These are phyloP conservation scores for Metellina segmentata DNA, from an alignment of 2,888 invertebrate genomes.

Conservation along the genomic window DNA sequence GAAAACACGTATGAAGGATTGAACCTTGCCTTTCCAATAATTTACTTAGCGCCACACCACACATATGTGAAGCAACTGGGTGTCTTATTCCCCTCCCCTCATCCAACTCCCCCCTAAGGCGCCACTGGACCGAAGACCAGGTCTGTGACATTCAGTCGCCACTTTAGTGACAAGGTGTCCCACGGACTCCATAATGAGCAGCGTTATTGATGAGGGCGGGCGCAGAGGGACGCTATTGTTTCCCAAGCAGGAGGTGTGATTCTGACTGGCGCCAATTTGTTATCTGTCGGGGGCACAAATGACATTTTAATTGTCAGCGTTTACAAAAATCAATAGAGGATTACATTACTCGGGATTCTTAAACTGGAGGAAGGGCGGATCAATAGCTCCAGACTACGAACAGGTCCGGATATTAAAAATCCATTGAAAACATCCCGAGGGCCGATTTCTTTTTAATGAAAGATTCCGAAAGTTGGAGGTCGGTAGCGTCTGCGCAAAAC, in stretches of 20 bases:
- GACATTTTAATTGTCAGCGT: slow-evolving; percentile 32
- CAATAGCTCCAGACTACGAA: slow-evolving; percentile 6
- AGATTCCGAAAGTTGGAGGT: neutral
- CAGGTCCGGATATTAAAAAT: neutral
- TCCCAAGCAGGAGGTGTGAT: slow-evolving; percentile 9
- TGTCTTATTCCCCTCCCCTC: too few species aligned
- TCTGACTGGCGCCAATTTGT: neutral
- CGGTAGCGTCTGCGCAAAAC: neutral
- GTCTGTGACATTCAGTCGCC: too few species aligned
- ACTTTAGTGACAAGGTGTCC: too few species aligned
- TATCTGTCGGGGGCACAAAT: slow-evolving; percentile 11
- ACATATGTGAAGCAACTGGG: too few species aligned
- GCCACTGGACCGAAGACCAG: too few species aligned
- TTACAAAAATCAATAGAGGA: slow-evolving; percentile 32
- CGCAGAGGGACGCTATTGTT: neutral
- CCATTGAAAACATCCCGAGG: neutral
- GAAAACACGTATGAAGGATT: too few species aligned
- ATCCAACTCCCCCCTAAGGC: too few species aligned
- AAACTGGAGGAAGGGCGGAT: neutral
- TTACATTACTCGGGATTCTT: neutral
- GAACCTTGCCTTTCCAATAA: too few species aligned
- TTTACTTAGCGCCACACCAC: too few species aligned
- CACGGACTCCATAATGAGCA: neutral
- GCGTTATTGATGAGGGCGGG: neutral
- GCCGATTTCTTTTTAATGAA: neutral